A percentile compares a stretch with the other conserved stretches of the same genome.
phyloP scores from a whole-genome alignment of 2,888 invertebrate genomes.

The Platycheirus albimanus region DNA sequence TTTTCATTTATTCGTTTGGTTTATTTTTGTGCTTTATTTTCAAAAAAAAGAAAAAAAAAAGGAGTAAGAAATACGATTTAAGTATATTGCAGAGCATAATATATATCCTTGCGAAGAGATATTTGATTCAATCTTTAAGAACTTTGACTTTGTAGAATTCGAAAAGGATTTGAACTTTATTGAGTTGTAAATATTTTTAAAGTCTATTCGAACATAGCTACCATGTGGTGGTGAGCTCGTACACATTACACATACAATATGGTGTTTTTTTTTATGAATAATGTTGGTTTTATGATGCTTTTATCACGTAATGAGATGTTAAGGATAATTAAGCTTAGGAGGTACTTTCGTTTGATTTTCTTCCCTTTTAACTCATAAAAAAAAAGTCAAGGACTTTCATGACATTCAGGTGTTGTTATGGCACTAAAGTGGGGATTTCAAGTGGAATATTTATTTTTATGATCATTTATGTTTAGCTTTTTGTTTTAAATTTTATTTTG shows the following conservation, averaged over 20 bases:
- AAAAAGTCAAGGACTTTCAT: not conserved
- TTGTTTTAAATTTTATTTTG: too few relatives aligned
- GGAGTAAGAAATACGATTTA: not conserved
- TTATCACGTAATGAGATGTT: constrained; percentile 66
- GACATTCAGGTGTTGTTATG: not conserved
- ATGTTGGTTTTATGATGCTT: constrained; percentile 41
- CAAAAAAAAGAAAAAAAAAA: constrained; percentile 10
- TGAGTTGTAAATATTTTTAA: constrained; percentile 35
- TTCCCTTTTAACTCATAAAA: not conserved
- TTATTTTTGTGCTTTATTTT: constrained; percentile 34
- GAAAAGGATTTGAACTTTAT: constrained; percentile 52
- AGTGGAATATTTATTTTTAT: too few relatives aligned
- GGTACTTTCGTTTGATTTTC: not conserved
- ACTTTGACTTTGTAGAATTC: constrained; percentile 55
- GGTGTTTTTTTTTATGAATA: not conserved
- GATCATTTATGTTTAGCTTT: too few relatives aligned
- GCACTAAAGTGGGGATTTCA: too few relatives aligned
- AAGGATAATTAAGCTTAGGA: constrained; percentile 58
- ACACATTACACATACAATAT: not conserved
- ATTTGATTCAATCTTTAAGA: constrained; percentile 68
- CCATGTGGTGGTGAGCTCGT: not conserved
- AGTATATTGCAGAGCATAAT: constrained; percentile 2
- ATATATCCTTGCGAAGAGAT: constrained; percentile 7
- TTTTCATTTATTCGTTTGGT: constrained; percentile 36
- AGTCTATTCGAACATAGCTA: not conserved